phyloP scores from a whole-genome alignment of 2,113 vertebrate genomes.

The Oreochromis aureus region DNA sequence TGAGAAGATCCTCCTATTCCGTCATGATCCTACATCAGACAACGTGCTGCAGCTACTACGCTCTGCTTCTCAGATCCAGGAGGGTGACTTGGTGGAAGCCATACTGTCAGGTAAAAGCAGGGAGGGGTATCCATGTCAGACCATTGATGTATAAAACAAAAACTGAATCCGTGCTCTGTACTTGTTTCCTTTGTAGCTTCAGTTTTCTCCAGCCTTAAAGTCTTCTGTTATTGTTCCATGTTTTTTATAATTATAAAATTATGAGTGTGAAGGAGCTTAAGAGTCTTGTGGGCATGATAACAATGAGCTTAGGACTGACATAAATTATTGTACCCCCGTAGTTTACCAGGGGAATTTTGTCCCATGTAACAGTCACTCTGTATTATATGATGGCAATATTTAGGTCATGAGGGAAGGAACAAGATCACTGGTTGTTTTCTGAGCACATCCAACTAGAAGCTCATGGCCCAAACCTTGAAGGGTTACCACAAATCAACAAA shows the following conservation, averaged over 20 bases:
- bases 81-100: conserved; percentile 65
- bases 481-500: neutral
- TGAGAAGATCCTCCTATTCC: conserved; percentile 65
- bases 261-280: neutral
- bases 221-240: neutral
- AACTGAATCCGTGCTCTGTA: neutral
- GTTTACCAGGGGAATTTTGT: neutral
- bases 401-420: neutral
- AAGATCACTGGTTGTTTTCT: neutral
- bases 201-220: neutral
- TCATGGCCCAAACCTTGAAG: neutral
- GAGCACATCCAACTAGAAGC: neutral
- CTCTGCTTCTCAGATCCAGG: conserved; percentile 61
- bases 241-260: neutral
- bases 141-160: neutral
- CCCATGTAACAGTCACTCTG: neutral
- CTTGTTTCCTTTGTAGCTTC: neutral
- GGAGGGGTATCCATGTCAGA: neutral
- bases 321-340: neutral
- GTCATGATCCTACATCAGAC: conserved; percentile 52
- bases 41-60: conserved; percentile 62
- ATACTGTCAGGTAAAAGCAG: conserved; percentile 53
- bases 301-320: neutral
- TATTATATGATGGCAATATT: neutral
- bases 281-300: neutral